Conservation (phyloP, 2,797 vertebrate genomes). For the Anomalospiza imberbis region DNA sequence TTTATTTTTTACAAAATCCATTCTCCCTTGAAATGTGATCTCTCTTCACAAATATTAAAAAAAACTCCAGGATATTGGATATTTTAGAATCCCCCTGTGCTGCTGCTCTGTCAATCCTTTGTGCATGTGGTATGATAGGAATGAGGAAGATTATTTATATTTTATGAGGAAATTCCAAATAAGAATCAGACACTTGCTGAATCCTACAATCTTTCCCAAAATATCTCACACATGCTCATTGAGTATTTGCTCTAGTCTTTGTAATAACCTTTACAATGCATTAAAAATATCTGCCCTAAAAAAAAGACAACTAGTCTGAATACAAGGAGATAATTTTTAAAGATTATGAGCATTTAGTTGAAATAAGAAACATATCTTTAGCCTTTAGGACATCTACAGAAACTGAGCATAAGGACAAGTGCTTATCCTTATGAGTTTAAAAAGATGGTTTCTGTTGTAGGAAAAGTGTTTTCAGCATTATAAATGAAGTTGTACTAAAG, state of each 20-base stretch:
- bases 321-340: not conserved
- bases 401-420: not conserved
- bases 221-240: not conserved
- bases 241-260: not conserved
- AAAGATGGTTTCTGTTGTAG: not conserved
- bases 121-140: not conserved
- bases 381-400: not conserved
- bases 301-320: not conserved
- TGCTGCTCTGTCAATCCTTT: not conserved
- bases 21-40: not conserved
- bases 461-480: not conserved
- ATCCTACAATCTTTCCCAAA: not conserved
- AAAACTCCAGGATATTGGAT: not conserved
- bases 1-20: not conserved
- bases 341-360: not conserved
- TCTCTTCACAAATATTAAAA: not conserved
- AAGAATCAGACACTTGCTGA: not conserved
- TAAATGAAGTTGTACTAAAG: not conserved
- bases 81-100: not conserved
- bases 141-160: slow-evolving; percentile 16
- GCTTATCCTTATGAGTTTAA: not conserved
- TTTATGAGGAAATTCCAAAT: not conserved
- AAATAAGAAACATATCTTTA: not conserved
- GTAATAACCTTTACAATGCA: not conserved
- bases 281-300: not conserved